Evolutionary conservation across 2,797 vertebrate genomes (phyloP).

Genomic region (Myotis planiceps): DNA sequence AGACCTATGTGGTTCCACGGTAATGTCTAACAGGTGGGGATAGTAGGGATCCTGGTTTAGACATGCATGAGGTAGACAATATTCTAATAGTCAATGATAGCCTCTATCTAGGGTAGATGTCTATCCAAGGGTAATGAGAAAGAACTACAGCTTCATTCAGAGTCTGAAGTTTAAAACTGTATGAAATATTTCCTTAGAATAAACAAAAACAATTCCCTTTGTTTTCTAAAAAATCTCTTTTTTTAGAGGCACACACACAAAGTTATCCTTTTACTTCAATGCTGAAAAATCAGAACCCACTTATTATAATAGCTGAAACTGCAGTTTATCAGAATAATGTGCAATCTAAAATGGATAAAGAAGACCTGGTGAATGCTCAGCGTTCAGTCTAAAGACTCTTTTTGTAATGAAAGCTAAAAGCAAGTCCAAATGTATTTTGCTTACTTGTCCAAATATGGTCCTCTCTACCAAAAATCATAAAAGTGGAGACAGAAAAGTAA

Average conservation of each 20-base stretch:
- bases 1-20: background rate
- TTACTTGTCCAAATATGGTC: conserved; percentile 61
- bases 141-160: background rate
- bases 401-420: background rate
- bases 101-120: background rate
- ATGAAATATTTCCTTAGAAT: background rate
- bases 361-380: background rate
- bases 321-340: conserved; percentile 8
- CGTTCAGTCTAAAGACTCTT: background rate
- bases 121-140: background rate
- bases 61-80: background rate
- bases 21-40: background rate
- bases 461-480: conserved; percentile 28
- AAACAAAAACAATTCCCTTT: background rate
- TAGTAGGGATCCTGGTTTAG: background rate
- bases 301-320: conserved; percentile 5
- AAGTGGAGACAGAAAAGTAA: background rate
- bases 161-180: background rate
- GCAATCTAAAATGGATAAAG: background rate
- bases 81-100: background rate
- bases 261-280: background rate
- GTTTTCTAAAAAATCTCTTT: background rate
- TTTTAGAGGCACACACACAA: background rate
- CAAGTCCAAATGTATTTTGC: conserved; percentile 7
- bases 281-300: background rate